Evolutionary conservation across 2,888 invertebrate species (phyloP), one percentile per base, ranked within the genome.

Genomic region (Epsilonema sp.): DNA sequence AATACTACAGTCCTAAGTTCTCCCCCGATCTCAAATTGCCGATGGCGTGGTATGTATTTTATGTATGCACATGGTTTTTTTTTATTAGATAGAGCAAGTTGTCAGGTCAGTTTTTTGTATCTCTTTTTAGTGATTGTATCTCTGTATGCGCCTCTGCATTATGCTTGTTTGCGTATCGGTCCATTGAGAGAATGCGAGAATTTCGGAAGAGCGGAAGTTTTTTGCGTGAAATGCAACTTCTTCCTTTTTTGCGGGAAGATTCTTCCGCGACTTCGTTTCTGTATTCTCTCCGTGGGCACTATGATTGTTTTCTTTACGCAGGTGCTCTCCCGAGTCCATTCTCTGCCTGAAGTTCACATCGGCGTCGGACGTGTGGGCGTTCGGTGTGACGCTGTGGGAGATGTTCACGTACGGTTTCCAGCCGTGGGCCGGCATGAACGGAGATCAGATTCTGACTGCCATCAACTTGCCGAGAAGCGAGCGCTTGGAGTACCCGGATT

Each of bases 331-430:
- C 0, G 94, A 97, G 69, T 89, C 87, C 65, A 92, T 97, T 57
- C 82, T 86, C 55, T 92, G 83, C 66, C 73, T 94, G 50, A 78
- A 85, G 49, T 97, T 97, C 66, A 97, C 94, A 1, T 84, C 87
- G 5, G 80, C 90, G 4, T 87, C 87, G 48, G 97, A 97, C 64
- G 87, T 92, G 0, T 97, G 94, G 94, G 87, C 94, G 0, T 97
- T 80, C 65, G 94, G 85, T 2, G 86, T 92, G 0, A 87, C 90
- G n/a, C 71, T 97, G 1, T 97, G 94, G 94, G 97, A 97, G 68
- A 86, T 94, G 85, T 97, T 94, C 67, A 86, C 87, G 0, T 94
- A 92, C 63, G 94, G 94, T 1, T 86, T 87, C 65, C 90, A 92
- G 67, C 97, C 97, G 0, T 97, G 94, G 94, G 83, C 84, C 0